Percentiles rank a stretch among this genome's conserved stretches.
Conservation (phyloP, 1,140 invertebrate genomes). For the Dreissena rostriformis region DNA sequence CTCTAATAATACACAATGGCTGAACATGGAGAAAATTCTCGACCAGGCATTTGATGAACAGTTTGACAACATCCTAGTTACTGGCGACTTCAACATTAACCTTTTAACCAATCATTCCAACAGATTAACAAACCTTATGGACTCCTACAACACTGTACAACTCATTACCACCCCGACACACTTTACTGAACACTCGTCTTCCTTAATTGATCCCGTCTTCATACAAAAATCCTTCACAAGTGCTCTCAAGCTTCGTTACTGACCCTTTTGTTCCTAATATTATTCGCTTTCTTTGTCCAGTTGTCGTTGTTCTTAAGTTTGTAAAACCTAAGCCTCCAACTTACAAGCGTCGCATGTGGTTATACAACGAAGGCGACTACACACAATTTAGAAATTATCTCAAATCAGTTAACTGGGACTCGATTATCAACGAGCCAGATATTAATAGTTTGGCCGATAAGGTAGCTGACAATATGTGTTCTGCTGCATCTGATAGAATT, state of each 20-base stretch:
- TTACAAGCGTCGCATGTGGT: conserved; percentile 15
- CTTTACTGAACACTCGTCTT: conserved; percentile 23
- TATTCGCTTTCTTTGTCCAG: conserved; percentile 25
- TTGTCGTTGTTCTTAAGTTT: conserved; percentile 17
- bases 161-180: conserved; percentile 34
- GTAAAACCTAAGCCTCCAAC: neutral
- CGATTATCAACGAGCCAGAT: neutral
- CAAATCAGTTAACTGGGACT: conserved; percentile 8
- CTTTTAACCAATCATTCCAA: neutral
- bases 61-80: conserved; percentile 10
- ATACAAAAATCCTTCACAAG: conserved; percentile 8
- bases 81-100: conserved; percentile 19
- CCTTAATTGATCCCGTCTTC: conserved; percentile 28
- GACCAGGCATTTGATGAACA: conserved; percentile 12
- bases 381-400: neutral
- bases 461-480: conserved; percentile 8
- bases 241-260: conserved; percentile 5
- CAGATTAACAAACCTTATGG: neutral
- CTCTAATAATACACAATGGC: conserved; percentile 22
- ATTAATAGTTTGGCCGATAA: conserved; percentile 1
- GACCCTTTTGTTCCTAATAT: conserved; percentile 20
- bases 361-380: conserved; percentile 10
- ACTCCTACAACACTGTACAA: conserved; percentile 12
- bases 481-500: conserved; percentile 36
- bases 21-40: conserved; percentile 1